Evolutionary conservation across 2,888 invertebrate species (phyloP).

Genomic region (Toxonevra muliebris): DNA sequence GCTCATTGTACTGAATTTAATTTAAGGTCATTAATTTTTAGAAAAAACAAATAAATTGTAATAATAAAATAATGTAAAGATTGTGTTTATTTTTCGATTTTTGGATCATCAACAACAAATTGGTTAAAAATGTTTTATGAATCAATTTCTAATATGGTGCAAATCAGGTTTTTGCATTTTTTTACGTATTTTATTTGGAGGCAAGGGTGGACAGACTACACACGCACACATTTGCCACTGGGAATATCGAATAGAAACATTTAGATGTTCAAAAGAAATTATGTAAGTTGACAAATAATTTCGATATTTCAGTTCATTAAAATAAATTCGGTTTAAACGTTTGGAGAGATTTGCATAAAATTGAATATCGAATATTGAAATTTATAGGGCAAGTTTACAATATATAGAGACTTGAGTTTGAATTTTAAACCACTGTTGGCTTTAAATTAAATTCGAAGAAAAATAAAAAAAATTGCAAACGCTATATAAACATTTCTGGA

Average conservation of each 20-base stretch:
- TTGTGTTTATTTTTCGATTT: background rate
- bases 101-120: too few species aligned
- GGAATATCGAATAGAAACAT: too few species aligned
- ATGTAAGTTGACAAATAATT: background rate
- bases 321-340: background rate
- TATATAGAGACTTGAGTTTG: background rate
- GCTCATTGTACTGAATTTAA: constrained; percentile 17
- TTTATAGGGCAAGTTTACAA: background rate
- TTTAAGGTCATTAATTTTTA: background rate
- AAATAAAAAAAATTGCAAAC: too few species aligned
- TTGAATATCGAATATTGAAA: background rate
- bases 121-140: too few species aligned
- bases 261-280: background rate
- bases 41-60: background rate
- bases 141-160: too few species aligned
- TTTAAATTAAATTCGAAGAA: too few species aligned
- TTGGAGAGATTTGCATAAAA: constrained; percentile 7
- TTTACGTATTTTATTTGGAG: too few species aligned
- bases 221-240: too few species aligned
- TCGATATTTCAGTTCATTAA: constrained; percentile 11
- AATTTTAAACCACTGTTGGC: background rate
- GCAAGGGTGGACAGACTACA: too few species aligned
- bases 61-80: constrained; percentile 4
- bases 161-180: too few species aligned
- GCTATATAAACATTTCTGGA: too few species aligned